Base-by-base conservation (phyloP, 2,113 vertebrate species). In the Saguinus imperator region DNA sequence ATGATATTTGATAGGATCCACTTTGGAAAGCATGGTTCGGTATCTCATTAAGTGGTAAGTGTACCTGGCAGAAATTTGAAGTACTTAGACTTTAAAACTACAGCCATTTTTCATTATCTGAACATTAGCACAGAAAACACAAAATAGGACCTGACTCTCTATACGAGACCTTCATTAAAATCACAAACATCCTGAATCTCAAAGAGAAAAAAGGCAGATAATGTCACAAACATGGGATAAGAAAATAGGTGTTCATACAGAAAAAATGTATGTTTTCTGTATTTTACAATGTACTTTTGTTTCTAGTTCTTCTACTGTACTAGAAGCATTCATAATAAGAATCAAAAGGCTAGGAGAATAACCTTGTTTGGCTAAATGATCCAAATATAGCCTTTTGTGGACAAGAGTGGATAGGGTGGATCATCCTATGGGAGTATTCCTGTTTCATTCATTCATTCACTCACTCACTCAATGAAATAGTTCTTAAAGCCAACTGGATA, bases 41-140 rank as follows among this genome's bases (percentile, higher is more conserved):
- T 85, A 94, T 88, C 87, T 97, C 91, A 97, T 96, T 95, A 87
- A 80, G 48, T 83, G 11, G 17, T 95, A 94, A 94, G 57, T 79
- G 6, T 92, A 87, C 61, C 66, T 81, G 94, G 64, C 50, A 92
- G 66, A 96, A 96, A 77, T 76, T 40, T 91, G n/a, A 96, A 81
- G 80, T 94, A 92, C 64, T 66, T 90, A 89, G 29, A 87, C 66
- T 94, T 96, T 94, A 95, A 96, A 95, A 92, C 76, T 45, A 82
- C 1, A 94, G 92, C 70, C 43, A 86, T 90, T 93, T 92, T 93
- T 94, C 68, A 85, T 93, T 96, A 93, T 70, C 70, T 87, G 43
- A 96, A 94, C 29, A 64, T 87, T 93, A 86, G 58, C 45, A 80
- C 0, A 1, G 10, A 61, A 72, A 94, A 96, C 25, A 92, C 70